Evolutionary conservation across 2,113 vertebrate species (phyloP), one percentile per base, ranked within the genome.

Genomic region (Stigmatopora argus): DNA sequence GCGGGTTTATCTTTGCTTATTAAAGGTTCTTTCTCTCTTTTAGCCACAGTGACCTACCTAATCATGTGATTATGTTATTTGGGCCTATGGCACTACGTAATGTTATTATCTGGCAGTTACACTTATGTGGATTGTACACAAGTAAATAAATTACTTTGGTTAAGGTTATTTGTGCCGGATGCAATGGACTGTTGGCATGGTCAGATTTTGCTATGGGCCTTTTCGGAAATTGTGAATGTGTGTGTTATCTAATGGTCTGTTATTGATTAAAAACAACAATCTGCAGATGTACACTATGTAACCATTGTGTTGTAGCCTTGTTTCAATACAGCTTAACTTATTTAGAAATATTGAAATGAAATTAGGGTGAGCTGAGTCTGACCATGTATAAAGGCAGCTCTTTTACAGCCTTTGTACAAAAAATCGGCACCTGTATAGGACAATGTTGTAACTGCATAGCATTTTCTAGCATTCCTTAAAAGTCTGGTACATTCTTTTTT

Each of bases 1-100:
- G 49, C 70, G 57, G 64, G 57, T 80, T 65, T 63, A 59, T 75
- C 66, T 82, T 55, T 51, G 55, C 65, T 79, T 65, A 75, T 83
- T 83, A 73, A 71, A 67, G 0, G 57, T 46, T 70, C 19, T 62
- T 53, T 60, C 48, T 45, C 13, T 21, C 17, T 47, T 55, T 66
- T 47, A 53, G 56, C 72, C 65, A 59, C 70, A 9, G 12, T 31
- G 2, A 31, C 41, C 75, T 67, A 58, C 83, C 79, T 73, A 5
- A 45, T 26, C 31, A 62, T 55, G 34, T 10, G 51, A 63, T 56
- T 41, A 51, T 74, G 65, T 62, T 74, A 52, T 77, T 75, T 65
- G n/a, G 21, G 45, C 74, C 62, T 17, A 8, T 69, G 66, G 74
- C 56, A 44, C n/a, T n/a, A n/a, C n/a, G 18, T 23, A 6, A 68